These are phyloP conservation scores for Neodon shergylaensis DNA, from an alignment of 2,113 vertebrate genomes.

Conservation along the genomic window DNA sequence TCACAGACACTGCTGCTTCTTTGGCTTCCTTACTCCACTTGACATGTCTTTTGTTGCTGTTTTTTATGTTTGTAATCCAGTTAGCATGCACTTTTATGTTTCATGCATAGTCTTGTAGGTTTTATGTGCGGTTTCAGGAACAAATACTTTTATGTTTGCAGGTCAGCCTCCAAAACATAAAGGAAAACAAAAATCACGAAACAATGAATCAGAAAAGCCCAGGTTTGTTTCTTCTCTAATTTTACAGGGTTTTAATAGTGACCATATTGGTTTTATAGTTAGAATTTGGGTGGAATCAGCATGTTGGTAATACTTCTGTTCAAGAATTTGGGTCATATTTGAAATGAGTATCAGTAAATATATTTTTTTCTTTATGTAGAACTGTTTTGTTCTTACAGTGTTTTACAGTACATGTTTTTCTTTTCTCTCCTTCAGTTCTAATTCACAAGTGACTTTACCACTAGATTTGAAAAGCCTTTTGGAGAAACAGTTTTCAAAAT, in stretches of 20 bases:
- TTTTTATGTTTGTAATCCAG: neutral
- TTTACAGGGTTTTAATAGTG: slow-evolving; percentile 26
- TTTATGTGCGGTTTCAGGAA: slow-evolving; percentile 56
- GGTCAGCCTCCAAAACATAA: slow-evolving; percentile 81
- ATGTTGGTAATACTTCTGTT: slow-evolving; percentile 12
- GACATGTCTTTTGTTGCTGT: neutral
- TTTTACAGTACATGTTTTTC: slow-evolving; percentile 33
- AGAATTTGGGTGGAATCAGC: neutral
- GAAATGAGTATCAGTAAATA: neutral
- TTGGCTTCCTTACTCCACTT: neutral
- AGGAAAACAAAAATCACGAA: slow-evolving; percentile 79
- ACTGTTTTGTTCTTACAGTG: slow-evolving; percentile 32
- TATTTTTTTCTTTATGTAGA: neutral
- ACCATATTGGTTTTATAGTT: neutral
- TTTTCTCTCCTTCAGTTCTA: slow-evolving; percentile 60
- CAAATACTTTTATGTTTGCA: slow-evolving; percentile 73
- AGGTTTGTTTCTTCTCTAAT: slow-evolving; percentile 76
- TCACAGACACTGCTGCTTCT: neutral
- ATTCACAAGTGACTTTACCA: slow-evolving; percentile 59
- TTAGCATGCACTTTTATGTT: neutral
- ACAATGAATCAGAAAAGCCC: slow-evolving; percentile 77
- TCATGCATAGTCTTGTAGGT: neutral
- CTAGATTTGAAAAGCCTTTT: slow-evolving; percentile 71
- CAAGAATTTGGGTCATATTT: neutral
- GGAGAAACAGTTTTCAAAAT: slow-evolving; percentile 74